These are phyloP conservation scores for Rhagoletis zephyria DNA, from an alignment of 1,140 invertebrate species.

Conservation along the genomic window DNA sequence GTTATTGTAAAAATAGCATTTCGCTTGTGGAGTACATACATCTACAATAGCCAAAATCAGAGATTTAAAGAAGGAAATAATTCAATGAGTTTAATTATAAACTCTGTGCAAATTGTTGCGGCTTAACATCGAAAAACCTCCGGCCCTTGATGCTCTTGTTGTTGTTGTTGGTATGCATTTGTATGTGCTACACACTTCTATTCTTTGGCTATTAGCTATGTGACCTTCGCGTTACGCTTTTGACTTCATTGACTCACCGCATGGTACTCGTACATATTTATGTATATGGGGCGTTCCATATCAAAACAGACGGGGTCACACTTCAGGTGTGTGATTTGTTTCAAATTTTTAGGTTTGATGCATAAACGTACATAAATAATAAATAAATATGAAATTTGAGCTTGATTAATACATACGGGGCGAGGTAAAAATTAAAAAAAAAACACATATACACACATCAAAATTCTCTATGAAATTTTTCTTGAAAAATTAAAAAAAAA, in stretches of 20 bases:
- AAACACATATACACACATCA: too few species aligned
- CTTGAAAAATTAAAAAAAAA: too few species aligned
- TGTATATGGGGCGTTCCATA: too few species aligned
- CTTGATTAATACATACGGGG: too few species aligned
- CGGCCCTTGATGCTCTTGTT: neutral
- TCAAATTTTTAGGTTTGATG: too few species aligned
- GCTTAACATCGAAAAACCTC: neutral
- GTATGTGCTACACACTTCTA: neutral
- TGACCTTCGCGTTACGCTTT: slow-evolving; percentile 49
- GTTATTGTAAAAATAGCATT: neutral
- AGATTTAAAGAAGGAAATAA: slow-evolving; percentile 3
- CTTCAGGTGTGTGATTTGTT: too few species aligned
- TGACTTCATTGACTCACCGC: neutral
- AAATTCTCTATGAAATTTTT: too few species aligned
- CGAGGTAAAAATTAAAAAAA: too few species aligned
- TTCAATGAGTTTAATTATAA: neutral
- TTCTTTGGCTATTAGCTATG: neutral
- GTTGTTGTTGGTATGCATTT: neutral
- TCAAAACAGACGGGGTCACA: too few species aligned
- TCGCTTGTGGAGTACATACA: neutral
- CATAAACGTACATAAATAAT: too few species aligned
- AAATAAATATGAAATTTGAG: too few species aligned
- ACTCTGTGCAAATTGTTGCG: slow-evolving; percentile 13
- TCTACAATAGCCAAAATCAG: neutral
- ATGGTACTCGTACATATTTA: neutral